Base-by-base conservation (phyloP, 2,113 vertebrate species). In the Nestor notabilis region DNA sequence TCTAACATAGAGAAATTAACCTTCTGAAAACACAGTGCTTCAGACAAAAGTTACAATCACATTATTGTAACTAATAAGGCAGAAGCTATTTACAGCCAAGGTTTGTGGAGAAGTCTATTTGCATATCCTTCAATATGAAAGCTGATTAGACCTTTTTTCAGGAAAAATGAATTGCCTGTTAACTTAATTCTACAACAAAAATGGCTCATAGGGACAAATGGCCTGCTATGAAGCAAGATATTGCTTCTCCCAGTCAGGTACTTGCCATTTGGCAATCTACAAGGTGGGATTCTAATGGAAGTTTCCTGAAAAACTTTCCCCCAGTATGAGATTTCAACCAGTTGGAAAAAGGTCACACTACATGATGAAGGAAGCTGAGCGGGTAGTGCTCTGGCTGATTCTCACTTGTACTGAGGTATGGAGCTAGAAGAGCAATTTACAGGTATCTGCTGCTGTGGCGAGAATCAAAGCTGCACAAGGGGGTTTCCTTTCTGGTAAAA, bases 61-160 rank as follows among this genome's bases (percentile, higher is more conserved):
- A 47, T 80, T 96, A 80, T 71, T 96, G 44, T 46, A 89, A 68
- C 21, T 89, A 80, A 89, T 88, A 94, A 92, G 16, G 27, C 31
- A 88, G 90, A 96, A 69, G 8, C 19, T 7, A 14, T 68, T 93
- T 90, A 24, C 35, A 78, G n/a, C 39, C 25, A 69, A 87, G 35
- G 11, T 76, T 95, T 93, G 39, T 63, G 39, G 17, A 68, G 20
- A 93, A 70, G 8, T 29, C 72, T 83, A 13, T 77, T 80, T 93
- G 23, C 55, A 68, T 86, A 53, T 46, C 10, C 24, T 88, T 94
- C 72, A 78, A 39, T 61, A 89, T 63, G 58, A 81, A 81, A 80
- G 28, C 29, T 80, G 52, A 56, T 35, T 87, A 39, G 27, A 64
- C 4, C 25, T 64, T 83, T 71, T 74, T 79, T 83, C 65, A 69